Evolutionary conservation across 2,113 vertebrate genomes (phyloP), one percentile per base, ranked within the genome.

Genomic region (Anthoscopus minutus): DNA sequence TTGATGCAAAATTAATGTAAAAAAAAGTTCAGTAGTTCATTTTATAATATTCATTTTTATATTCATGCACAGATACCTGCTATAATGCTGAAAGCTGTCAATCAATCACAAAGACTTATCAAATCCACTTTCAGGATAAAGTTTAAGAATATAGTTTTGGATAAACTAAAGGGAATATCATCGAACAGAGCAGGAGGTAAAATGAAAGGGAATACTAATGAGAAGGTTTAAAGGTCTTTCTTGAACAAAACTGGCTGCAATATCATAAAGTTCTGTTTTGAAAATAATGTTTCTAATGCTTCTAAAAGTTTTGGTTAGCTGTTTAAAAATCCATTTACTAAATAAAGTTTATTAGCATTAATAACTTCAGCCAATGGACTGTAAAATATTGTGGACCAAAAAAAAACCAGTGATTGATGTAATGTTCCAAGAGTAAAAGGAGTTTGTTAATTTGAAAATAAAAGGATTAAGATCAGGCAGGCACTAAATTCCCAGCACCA

Each of bases 1-100:
- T 94, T 74, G 77, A 94, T 89, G 95, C 65, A 88, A 95, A 96
- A 88, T 81, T 79, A 92, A 80, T 92, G 71, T 3, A 5, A 42
- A 80, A 82, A 61, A 58, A 89, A 81, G 25, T 45, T 89, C 15
- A 44, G 53, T 17, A 69, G 45, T 62, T 84, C n/a, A 30, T 67
- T 80, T 87, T 89, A 22, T 72, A 20, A 8, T 64, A 23, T 33
- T 79, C 6, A 16, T 54, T 91, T 92, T 84, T 48, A 56, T 13
- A 45, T n/a, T n/a, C 13, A 11, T 37, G 37, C 58, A 60, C 15
- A 72, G 42, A 86, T 27, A 72, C 11, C 16, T 35, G 47, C 51
- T 42, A 50, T 45, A 74, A 74, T 23, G 30, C 24, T 54, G 58
- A 50, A 17, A 89, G 23, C 16, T 45, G 30, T 17, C 25, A 61